Evolutionary conservation across 2,113 vertebrate species (phyloP), one percentile per base, ranked within the genome.

Genomic region (Cebidichthys violaceus): DNA sequence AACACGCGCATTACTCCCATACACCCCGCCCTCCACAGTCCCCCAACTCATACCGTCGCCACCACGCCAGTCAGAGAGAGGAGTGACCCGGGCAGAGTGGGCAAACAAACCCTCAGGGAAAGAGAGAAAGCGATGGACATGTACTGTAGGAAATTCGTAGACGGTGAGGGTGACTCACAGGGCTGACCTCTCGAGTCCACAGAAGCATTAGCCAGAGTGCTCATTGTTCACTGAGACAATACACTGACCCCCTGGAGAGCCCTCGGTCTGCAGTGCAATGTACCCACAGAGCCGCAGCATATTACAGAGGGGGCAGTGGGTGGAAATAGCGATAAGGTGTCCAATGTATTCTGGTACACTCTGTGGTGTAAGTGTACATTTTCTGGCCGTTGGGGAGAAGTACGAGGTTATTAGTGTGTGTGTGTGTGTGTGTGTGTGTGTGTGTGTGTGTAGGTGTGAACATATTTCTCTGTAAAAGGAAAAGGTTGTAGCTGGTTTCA

Each of bases 151-250:
- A 92, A 90, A 92, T 90, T 91, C 87, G 89, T 84, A 82, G 86
- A 85, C n/a, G 61, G 77, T 79, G 83, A 75, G 77, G 88, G 86
- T 87, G 92, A 93, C 82, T 92, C 75, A 31, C 70, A 75, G 79
- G 70, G 54, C 88, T 88, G 92, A 92, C 89, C 92, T 87, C 87
- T 78, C 6, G 61, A 87, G 89, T 90, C 81, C 88, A 86, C 82
- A 86, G 86, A 90, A 84, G 87, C 90, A 92, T 94, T 93, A 94
- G 85, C 91, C 82, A 76, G 90, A 93, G 90, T 88, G 87, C 86
- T 89, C 91, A 86, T 93, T 91, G 90, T 91, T 93, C 90, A 90
- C 81, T 87, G 90, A 93, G 92, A 94, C 93, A 92, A 92, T 93
- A 86, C 82, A 72, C 74, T 86, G 89, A 93, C 91, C 92, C 92